A percentile compares a stretch with the other conserved stretches of the same genome.
These are phyloP conservation scores for Lerema accius DNA, from an alignment of 1,140 invertebrate species.

Conservation along the genomic window DNA sequence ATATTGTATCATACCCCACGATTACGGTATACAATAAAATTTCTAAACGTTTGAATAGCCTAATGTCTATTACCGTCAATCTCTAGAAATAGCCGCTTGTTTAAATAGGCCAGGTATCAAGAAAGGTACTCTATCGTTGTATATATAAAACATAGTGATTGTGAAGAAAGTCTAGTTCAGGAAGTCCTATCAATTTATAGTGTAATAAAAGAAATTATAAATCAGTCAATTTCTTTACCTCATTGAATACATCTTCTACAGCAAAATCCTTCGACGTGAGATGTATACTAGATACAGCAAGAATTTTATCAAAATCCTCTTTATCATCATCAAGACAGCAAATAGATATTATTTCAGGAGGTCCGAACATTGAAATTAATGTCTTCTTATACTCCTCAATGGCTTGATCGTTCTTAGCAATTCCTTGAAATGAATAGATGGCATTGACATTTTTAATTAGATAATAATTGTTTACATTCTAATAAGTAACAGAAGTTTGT, in stretches of 20 bases:
- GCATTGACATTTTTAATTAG: not conserved
- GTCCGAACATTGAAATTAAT: not conserved
- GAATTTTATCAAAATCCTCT: conserved; percentile 27
- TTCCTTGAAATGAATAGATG: conserved; percentile 24
- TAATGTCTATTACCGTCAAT: too few species aligned
- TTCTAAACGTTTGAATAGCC: too few species aligned
- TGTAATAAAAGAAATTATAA: not conserved
- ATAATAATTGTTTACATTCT: too few species aligned
- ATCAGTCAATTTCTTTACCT: not conserved
- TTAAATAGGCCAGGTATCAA: too few species aligned
- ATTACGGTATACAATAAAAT: too few species aligned
- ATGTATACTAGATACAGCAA: conserved; percentile 35
- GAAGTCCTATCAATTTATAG: too few species aligned
- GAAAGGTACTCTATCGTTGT: too few species aligned
- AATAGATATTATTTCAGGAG: conserved; percentile 25
- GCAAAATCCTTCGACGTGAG: not conserved
- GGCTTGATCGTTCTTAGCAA: conserved; percentile 32
- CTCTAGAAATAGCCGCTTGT: too few species aligned
- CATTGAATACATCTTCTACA: not conserved
- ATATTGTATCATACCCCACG: too few species aligned
- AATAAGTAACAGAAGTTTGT: too few species aligned
- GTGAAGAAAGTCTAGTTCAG: too few species aligned
- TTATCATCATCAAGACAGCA: conserved; percentile 40
- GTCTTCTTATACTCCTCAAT: conserved; percentile 23
- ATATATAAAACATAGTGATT: too few species aligned